Base-by-base conservation (phyloP, 2,888 invertebrate species). In the Iselma pallidipennis region DNA sequence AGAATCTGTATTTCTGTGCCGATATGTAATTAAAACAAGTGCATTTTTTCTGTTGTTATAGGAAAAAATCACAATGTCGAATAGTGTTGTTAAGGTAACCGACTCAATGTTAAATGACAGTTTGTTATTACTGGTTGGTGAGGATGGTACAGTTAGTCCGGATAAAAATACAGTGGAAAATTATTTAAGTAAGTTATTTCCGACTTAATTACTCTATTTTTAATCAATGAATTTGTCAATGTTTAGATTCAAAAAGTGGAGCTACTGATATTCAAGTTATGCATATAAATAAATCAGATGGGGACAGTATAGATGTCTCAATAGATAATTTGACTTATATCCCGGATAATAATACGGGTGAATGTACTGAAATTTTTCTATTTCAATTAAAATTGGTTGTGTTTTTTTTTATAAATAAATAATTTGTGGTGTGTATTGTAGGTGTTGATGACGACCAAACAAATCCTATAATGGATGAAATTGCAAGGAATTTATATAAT, bases 71-170 rank as follows among this genome's bases (percentile, higher is more conserved):
- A 68, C 65, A 68, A 82, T 82, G 82, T 78, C 81, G 31, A 78
- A 80, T 69, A 81, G 80, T 68, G 77, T 80, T 71, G 81, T 82
- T 72, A 81, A 78, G 73, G 79, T 82, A 73, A 80, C 79, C 49
- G 81, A 81, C 70, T 75, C 78, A 52, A 71, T 75, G 68, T 59
- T 72, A 71, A 89, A 89, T 81, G 89, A 90, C 78, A 88, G 90
- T 76, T 86, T 95, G 78, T 89, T 92, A 75, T 89, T 95, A 80
- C 89, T 94, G 79, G 92, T 94, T 79, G 91, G 91, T 79, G 91
- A 92, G 83, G 93, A 94, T 87, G 94, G 94, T 72, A 89, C 89
- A 64, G 85, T 95, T 66, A 90, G 91, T 63, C 90, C 92, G 45
- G 94, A 94, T 82, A 90, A 90, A 77, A 89, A 90, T 74, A 89